These are phyloP conservation scores for Sardina pilchardus DNA, from an alignment of 2,113 vertebrate genomes.

Conservation along the genomic window DNA sequence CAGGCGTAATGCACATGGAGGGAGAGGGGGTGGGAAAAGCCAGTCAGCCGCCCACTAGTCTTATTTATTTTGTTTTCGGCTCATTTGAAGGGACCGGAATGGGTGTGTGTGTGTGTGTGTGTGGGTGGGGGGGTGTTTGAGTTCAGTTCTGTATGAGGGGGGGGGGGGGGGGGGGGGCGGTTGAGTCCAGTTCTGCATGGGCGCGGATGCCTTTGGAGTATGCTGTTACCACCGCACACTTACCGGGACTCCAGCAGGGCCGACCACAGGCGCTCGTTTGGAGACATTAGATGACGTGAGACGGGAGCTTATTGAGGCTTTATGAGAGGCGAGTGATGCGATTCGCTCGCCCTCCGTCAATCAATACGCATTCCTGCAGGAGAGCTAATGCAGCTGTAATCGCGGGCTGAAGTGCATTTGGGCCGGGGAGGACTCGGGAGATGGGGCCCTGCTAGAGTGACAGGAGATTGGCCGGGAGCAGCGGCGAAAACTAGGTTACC, in stretches of 20 bases:
- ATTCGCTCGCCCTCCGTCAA: conserved; percentile 60
- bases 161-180: not conserved
- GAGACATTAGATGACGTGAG: conserved; percentile 67
- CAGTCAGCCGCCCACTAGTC: conserved; percentile 57
- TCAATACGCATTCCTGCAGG: conserved; percentile 73
- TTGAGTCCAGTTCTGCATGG: conserved; percentile 34
- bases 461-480: conserved; percentile 48
- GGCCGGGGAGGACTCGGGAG: conserved; percentile 37
- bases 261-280: conserved; percentile 64
- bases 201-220: conserved; percentile 69
- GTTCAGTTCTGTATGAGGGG: conserved; percentile 5
- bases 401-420: conserved; percentile 65
- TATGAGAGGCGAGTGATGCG: conserved; percentile 55
- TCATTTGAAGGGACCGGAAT: conserved; percentile 64
- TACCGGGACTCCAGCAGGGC: conserved; percentile 66
- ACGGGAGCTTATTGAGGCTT: conserved; percentile 56
- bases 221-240: conserved; percentile 78
- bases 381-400: conserved; percentile 74
- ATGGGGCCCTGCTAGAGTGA: conserved; percentile 58
- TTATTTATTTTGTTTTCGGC: conserved; percentile 70
- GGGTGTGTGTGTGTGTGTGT: too few species aligned
- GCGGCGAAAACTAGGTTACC: conserved; percentile 63
- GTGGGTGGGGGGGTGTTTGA: conserved; percentile 18
- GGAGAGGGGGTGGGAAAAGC: conserved; percentile 53
- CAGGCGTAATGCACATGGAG: conserved; percentile 59